These are phyloP conservation scores for Aegotheles bennettii DNA, from an alignment of 2,113 vertebrate genomes.

Conservation along the genomic window DNA sequence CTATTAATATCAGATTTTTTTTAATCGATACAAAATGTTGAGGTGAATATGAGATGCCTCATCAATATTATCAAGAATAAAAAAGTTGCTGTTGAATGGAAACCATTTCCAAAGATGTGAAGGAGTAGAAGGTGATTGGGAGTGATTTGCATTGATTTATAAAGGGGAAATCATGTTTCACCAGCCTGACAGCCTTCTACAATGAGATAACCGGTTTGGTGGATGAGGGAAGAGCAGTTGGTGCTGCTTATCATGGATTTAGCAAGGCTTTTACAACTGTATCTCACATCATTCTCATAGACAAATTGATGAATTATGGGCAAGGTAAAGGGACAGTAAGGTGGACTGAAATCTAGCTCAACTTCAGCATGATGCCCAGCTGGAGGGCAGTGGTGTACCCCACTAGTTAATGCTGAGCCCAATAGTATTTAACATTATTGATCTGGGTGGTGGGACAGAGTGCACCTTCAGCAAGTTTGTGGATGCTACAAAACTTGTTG, in stretches of 20 bases:
- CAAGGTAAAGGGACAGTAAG: neutral
- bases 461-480: neutral
- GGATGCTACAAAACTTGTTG: neutral
- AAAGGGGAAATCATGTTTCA: neutral
- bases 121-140: neutral
- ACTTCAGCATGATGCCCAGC: neutral
- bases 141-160: neutral
- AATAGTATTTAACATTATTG: too few relatives aligned
- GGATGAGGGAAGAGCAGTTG: neutral
- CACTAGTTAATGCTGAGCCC: neutral
- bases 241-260: neutral
- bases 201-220: neutral
- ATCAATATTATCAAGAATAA: neutral
- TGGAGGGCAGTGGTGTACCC: neutral
- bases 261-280: neutral
- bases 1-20: neutral
- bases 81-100: neutral
- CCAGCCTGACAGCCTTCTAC: neutral
- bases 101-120: neutral
- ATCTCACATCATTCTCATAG: neutral
- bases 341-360: neutral
- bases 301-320: neutral
- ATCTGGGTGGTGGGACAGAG: neutral
- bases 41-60: neutral
- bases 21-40: neutral